Evolutionary conservation across 2,113 vertebrate species (phyloP), one percentile per base, ranked within the genome.

Genomic region (Oenanthe melanoleuca): DNA sequence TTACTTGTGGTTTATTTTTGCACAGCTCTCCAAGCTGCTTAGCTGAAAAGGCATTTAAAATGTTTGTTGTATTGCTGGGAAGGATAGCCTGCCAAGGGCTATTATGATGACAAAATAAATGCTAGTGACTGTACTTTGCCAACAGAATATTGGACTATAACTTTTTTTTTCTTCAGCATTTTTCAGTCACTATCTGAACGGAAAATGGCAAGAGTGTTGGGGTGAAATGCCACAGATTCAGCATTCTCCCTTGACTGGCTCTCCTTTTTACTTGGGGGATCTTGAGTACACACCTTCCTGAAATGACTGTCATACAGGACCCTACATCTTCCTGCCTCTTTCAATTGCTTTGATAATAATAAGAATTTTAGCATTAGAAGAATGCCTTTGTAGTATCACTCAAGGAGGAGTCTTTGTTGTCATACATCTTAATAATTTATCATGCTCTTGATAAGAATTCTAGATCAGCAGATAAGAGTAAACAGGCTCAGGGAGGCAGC

Each of bases 391-490:
- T 80, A 82, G 14, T 84, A 82, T 89, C 57, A 67, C 91, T 97
- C 61, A 69, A 89, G 92, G 50, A 97, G 83, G 60, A 95, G 73
- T 80, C 65, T 65, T 83, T 82, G 42, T 88, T 89, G 66, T 86
- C 69, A 84, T 79, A 93, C n/a, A 66, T 84, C 53, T 93, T 95
- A 96, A 95, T 91, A 97, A 94, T 95, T 93, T 93, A 92, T 80
- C 69, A 22, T 31, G 50, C 25, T 79, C 78, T 80, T 91, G 53
- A 87, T 97, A 78, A 93, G 78, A 89, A 92, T 95, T 92, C 65
- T 75, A 59, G 65, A 92, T 82, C 45, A 82, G 63, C 55, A 56
- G 69, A 85, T 95, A 84, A 88, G 74, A 92, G 34, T 96, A 83
- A 93, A 93, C 87, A 86, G 29, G 53, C 78, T 94, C 38, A 61